A percentile compares a stretch with the other conserved stretches of the same genome.
Conservation (phyloP, 2,888 invertebrate genomes). For the Scaptomyza reducta region DNA sequence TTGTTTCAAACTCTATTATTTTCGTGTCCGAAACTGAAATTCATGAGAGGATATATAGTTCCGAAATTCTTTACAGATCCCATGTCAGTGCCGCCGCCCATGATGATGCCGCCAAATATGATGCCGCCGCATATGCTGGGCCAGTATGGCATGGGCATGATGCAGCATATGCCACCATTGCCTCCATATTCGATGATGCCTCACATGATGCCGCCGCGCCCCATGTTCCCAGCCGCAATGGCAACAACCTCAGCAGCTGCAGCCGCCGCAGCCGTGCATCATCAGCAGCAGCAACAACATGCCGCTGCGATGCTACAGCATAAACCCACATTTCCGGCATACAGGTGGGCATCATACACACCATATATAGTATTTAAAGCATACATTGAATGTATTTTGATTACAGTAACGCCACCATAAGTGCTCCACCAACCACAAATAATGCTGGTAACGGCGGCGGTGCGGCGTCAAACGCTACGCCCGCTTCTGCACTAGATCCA, state of each 20-base stretch:
- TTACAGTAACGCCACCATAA: conserved; percentile 89
- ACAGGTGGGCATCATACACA: conserved; percentile 85
- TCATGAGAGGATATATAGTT: neutral
- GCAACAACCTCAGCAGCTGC: conserved; percentile 87
- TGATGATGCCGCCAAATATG: conserved; percentile 87
- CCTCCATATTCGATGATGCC: conserved; percentile 91
- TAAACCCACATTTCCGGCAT: conserved; percentile 92
- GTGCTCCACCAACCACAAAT: conserved; percentile 88
- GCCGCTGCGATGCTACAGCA: conserved; percentile 85
- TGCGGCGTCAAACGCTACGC: conserved; percentile 83
- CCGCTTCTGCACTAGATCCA: conserved; percentile 55
- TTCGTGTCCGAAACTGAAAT: neutral
- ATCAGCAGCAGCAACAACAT: conserved; percentile 55
- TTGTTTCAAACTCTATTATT: neutral
- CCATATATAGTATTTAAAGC: neutral
- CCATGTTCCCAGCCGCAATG: conserved; percentile 91
- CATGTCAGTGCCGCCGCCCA: conserved; percentile 84
- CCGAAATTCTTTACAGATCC: conserved; percentile 68
- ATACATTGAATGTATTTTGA: conserved; percentile 6
- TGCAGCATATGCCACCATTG: conserved; percentile 89
- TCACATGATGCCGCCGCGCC: conserved; percentile 87
- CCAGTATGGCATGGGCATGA: conserved; percentile 86
- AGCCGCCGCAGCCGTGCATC: conserved; percentile 70
- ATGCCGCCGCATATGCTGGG: conserved; percentile 87
- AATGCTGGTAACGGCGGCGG: conserved; percentile 83